phyloP scores from a whole-genome alignment of 2,113 vertebrate genomes.

The Aspiorhynchus laticeps region DNA sequence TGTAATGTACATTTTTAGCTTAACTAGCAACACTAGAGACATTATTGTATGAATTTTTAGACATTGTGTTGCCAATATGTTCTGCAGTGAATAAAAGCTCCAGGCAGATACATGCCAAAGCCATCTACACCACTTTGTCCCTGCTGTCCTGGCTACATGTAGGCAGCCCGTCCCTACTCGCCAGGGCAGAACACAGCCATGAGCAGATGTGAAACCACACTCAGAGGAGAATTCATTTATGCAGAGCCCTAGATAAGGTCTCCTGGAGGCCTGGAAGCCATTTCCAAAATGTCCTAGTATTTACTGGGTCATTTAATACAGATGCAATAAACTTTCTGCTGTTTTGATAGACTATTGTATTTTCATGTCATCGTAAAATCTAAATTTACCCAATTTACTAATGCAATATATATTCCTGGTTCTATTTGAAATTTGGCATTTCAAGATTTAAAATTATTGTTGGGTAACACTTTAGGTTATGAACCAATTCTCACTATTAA shows the following conservation, averaged over 20 bases:
- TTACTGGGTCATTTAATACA: slow-evolving; percentile 52
- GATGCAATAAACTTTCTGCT: slow-evolving; percentile 49
- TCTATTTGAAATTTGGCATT: not conserved
- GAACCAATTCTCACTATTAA: too few species aligned
- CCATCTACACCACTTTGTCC: slow-evolving; percentile 57
- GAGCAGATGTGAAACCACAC: slow-evolving; percentile 27
- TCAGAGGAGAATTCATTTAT: slow-evolving; percentile 29
- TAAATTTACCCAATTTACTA: not conserved
- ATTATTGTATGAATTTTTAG: slow-evolving; percentile 42
- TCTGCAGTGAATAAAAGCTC: slow-evolving; percentile 59
- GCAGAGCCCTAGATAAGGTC: slow-evolving; percentile 22
- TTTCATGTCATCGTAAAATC: not conserved
- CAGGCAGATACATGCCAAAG: slow-evolving; percentile 62
- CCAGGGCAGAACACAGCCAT: not conserved
- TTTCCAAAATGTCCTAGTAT: slow-evolving; percentile 24
- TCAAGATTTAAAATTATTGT: not conserved
- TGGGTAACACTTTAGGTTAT: too few species aligned
- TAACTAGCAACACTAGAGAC: not conserved
- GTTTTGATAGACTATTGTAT: not conserved
- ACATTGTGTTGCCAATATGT: slow-evolving; percentile 66
- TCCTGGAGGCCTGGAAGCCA: slow-evolving; percentile 37
- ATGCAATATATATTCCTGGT: not conserved
- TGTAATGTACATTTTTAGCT: not conserved
- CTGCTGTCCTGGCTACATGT: slow-evolving; percentile 55
- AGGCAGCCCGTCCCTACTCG: slow-evolving; percentile 11